Percentiles rank a stretch among this genome's conserved stretches.
Evolutionary conservation across 2,113 vertebrate genomes (phyloP).

Genomic region (Archilochus colubris): DNA sequence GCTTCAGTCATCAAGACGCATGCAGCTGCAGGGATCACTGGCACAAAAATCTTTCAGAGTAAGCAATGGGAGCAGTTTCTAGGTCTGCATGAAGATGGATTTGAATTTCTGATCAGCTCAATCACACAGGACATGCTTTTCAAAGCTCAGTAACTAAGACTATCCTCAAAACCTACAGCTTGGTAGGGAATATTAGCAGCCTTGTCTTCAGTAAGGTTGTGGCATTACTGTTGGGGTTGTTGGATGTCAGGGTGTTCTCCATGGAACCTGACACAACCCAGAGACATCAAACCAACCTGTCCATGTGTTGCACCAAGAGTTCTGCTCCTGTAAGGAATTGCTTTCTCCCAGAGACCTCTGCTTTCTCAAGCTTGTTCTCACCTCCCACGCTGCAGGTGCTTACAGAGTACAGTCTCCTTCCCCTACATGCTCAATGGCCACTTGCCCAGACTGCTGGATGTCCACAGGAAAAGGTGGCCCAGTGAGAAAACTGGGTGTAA

Average conservation of each 20-base stretch:
- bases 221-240: background rate
- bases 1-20: slow-evolving; percentile 30
- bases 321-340: background rate
- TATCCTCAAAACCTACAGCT: background rate
- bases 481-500: background rate
- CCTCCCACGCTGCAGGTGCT: background rate
- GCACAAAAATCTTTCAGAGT: slow-evolving; percentile 50
- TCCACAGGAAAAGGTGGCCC: background rate
- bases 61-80: slow-evolving; percentile 55
- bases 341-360: background rate
- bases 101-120: slow-evolving; percentile 63
- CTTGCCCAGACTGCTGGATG: background rate
- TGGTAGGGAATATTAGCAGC: background rate
- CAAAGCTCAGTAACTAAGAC: background rate
- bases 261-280: background rate
- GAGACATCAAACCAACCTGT: background rate
- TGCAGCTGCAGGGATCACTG: slow-evolving; percentile 56
- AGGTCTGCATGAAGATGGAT: background rate
- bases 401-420: background rate
- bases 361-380: background rate
- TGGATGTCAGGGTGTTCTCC: fast-evolving
- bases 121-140: background rate
- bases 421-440: background rate
- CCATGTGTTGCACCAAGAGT: fast-evolving
- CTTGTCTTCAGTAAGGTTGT: background rate